phyloP scores from a whole-genome alignment of 2,113 vertebrate species.

The Argyrosomus japonicus region DNA sequence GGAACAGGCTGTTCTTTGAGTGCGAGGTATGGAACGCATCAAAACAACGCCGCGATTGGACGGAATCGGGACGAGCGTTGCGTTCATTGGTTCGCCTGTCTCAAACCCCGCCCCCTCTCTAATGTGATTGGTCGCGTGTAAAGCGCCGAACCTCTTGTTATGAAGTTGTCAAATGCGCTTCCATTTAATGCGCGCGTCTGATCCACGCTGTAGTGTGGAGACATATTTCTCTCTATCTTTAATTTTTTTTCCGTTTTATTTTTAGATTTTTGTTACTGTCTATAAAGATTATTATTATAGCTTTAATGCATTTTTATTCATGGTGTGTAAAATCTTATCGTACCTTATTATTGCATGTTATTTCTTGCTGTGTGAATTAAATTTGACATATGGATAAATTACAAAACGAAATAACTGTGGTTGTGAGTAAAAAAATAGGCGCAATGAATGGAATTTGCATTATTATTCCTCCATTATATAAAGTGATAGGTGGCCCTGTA shows the following conservation, averaged over 20 bases:
- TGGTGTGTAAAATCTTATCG: background rate
- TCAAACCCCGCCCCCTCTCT: slow-evolving; percentile 15
- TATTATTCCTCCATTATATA: too few species aligned
- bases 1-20: slow-evolving; percentile 60
- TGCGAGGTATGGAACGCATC: slow-evolving; percentile 51
- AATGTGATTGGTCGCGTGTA: slow-evolving; percentile 68
- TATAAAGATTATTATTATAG: background rate
- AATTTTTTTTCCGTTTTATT: background rate
- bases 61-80: background rate
- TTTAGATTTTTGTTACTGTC: background rate
- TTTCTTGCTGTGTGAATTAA: background rate
- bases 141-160: slow-evolving; percentile 17
- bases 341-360: background rate
- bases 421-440: background rate
- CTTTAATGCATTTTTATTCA: background rate
- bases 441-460: background rate
- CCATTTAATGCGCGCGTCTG: background rate
- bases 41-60: slow-evolving; percentile 80
- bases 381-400: background rate
- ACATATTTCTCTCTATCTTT: background rate
- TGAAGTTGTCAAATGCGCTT: slow-evolving; percentile 59
- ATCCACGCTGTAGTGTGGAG: background rate
- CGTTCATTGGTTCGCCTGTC: slow-evolving; percentile 23
- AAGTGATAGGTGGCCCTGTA: background rate
- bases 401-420: background rate